Percentiles rank a stretch among this genome's conserved stretches.
Evolutionary conservation across 2,888 invertebrate species (phyloP).

Genomic region (Cephus spinipes): DNA sequence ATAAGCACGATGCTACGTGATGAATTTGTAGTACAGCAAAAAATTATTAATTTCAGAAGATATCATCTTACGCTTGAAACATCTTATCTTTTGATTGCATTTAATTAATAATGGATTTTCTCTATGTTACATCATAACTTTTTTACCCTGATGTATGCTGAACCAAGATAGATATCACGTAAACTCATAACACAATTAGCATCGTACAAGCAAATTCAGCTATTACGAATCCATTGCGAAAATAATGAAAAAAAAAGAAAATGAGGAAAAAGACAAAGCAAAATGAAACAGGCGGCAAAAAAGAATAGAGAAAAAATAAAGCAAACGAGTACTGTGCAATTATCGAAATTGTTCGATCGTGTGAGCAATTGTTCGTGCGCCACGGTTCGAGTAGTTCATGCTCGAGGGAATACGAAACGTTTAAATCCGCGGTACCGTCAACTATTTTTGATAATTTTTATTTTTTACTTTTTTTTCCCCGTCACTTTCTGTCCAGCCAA

Average conservation of each 20-base stretch:
- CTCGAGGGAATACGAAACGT: neutral
- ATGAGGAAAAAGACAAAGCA: slow-evolving; percentile 1
- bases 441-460: neutral
- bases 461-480: neutral
- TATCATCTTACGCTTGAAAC: too few relatives aligned
- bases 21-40: too few relatives aligned
- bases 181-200: too few relatives aligned
- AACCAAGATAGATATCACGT: neutral
- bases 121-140: neutral
- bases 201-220: neutral
- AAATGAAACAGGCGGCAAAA: slow-evolving; percentile 11
- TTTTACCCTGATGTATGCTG: neutral
- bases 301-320: neutral
- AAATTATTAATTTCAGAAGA: too few relatives aligned
- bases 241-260: slow-evolving; percentile 18
- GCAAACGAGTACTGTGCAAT: slow-evolving; percentile 13
- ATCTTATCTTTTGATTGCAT: too few relatives aligned
- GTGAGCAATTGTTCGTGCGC: neutral
- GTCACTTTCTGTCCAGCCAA: neutral
- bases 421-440: neutral
- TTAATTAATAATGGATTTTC: neutral
- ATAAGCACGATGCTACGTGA: too few relatives aligned
- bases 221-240: slow-evolving; percentile 16
- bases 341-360: neutral
- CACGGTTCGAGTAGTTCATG: neutral